Base-by-base conservation (phyloP, 2,113 vertebrate genomes). In the Accipiter virgatus region DNA sequence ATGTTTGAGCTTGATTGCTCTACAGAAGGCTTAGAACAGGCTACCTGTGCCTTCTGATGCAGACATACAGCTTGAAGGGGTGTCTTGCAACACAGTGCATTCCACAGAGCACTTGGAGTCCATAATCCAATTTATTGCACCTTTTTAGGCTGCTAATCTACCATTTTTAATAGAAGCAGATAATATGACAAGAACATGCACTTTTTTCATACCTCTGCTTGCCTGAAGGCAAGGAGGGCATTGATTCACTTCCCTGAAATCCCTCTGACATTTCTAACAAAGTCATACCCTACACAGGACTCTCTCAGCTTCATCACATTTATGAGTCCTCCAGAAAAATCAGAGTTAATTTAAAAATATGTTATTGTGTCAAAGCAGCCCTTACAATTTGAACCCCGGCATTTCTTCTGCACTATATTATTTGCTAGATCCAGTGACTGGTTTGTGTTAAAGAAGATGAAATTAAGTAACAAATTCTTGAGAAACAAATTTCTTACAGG, bases 71-170 rank as follows among this genome's bases (percentile, higher is more conserved):
- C 75, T 47, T 21, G 0, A 68, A 79, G 67, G 25, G 53, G 2
- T 17, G 42, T n/a, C 62, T 27, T 52, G 26, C 74, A 77, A 20
- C 82, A 90, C 52, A 7, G 0, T 0, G 32, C 29, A 2, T 34
- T 10, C 72, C 22, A 32, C 52, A 8, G 13, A 29, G 42, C 0
- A 0, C 48, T 3, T 2, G 10, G 12, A 73, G 34, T 0, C 59
- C 19, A 4, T n/a, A 23, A 13, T 1, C 26, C 65, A 31, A 36
- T 38, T 2, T 32, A 17, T 12, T 48, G 61, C 40, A 75, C 9
- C 77, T 68, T 48, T 6, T 13, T 0, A 20, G 31, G 22, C 45
- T 36, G 34, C 18, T 14, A 10, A 74, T 4, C 31, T 45, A 50
- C 56, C 26, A 27, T 40, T 34, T 38, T 15, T 16, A 2, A 50